These are phyloP conservation scores for Colostygia pectinataria DNA, from an alignment of 2,888 invertebrate species.

Conservation along the genomic window DNA sequence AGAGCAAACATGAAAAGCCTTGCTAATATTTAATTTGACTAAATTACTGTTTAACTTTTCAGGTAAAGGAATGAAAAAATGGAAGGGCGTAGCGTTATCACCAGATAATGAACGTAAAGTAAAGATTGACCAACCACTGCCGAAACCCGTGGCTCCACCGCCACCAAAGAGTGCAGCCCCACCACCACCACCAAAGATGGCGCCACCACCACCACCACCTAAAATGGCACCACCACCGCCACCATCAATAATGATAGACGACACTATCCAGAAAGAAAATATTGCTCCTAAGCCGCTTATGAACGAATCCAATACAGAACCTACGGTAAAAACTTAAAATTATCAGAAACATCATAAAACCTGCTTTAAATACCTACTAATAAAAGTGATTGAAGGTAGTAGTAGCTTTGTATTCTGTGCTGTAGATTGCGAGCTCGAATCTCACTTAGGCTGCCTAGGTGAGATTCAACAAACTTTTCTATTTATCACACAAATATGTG, in stretches of 20 bases:
- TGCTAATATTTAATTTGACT: no score
- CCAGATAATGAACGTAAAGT: conserved; percentile 83
- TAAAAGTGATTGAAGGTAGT: no score
- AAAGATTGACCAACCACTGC: conserved; percentile 50
- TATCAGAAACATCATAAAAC: no score
- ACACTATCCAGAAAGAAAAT: conserved; percentile 69
- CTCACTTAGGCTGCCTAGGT: no score
- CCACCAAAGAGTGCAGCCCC: conserved; percentile 33
- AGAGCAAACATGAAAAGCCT: not conserved
- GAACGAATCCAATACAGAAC: conserved; percentile 61
- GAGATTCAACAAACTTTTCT: no score
- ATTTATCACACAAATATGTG: no score
- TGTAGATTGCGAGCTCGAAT: no score
- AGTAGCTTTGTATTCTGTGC: no score
- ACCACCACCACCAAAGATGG: conserved; percentile 32
- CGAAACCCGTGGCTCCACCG: conserved; percentile 31
- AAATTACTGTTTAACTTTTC: conserved; percentile 32
- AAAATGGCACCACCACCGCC: conserved; percentile 17
- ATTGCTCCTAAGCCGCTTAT: conserved; percentile 61
- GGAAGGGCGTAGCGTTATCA: conserved; percentile 89
- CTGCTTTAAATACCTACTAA: no score
- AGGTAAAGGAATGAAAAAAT: conserved; percentile 86
- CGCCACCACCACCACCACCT: conserved; percentile 42
- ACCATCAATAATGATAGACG: conserved; percentile 45
- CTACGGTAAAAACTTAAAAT: conserved; percentile 58